These are phyloP conservation scores for Geotrupes spiniger DNA, from an alignment of 2,888 invertebrate genomes.

Conservation along the genomic window DNA sequence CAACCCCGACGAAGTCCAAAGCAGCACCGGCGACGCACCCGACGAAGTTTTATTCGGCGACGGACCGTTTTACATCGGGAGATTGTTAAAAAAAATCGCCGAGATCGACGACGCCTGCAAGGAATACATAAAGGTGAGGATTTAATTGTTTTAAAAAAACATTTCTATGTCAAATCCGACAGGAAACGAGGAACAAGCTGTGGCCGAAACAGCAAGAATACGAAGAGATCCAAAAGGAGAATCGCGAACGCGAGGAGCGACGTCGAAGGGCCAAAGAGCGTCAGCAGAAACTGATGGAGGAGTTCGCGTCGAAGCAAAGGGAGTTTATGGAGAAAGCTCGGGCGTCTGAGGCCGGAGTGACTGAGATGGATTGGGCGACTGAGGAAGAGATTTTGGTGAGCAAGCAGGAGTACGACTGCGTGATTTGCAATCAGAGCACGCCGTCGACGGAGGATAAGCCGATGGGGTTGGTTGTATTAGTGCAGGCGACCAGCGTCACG, in stretches of 20 bases:
- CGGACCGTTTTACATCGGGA: conserved; percentile 83
- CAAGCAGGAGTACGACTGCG: conserved; percentile 84
- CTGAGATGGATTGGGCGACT: conserved; percentile 62
- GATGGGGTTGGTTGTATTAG: conserved; percentile 84
- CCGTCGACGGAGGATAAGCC: conserved; percentile 80
- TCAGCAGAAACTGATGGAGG: conserved; percentile 88
- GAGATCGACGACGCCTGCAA: conserved; percentile 69
- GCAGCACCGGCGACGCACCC: conserved; percentile 37
- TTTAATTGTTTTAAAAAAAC: not conserved
- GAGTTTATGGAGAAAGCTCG: conserved; percentile 83
- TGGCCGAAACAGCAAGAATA: conserved; percentile 82
- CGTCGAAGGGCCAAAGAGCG: conserved; percentile 81
- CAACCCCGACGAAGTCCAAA: conserved; percentile 47
- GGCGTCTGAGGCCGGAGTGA: conserved; percentile 55
- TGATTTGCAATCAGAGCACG: conserved; percentile 90
- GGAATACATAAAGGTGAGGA: conserved; percentile 55
- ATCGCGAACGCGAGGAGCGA: conserved; percentile 78
- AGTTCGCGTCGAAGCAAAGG: conserved; percentile 87
- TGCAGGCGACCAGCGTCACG: conserved; percentile 85
- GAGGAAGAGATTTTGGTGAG: conserved; percentile 56
- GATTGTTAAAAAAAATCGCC: conserved; percentile 73
- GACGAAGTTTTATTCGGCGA: conserved; percentile 64
- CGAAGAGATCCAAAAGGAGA: conserved; percentile 66
- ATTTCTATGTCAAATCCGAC: too few relatives aligned
- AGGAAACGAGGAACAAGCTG: conserved; percentile 67